Evolutionary conservation across 2,888 invertebrate species (phyloP), one percentile per base, ranked within the genome.

Genomic region (Abscondita cerata): DNA sequence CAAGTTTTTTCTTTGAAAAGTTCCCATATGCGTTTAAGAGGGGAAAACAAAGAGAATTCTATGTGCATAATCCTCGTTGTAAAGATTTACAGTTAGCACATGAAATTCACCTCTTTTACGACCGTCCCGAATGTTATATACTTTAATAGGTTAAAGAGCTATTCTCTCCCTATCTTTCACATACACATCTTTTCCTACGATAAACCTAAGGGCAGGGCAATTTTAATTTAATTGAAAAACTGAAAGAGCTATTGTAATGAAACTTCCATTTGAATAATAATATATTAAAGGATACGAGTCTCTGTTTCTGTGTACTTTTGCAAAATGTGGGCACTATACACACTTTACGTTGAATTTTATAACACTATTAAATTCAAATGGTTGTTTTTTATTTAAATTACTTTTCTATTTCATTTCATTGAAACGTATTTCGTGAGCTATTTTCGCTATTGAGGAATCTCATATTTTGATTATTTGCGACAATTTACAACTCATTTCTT

Each of bases 11-110:
- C 34, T 40, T 52, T 40, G 31, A 31, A 38, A 20, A 8, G 52
- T 53, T 41, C 33, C 20, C 31, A 13, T 41, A 31, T 31, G 31
- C 31, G 44, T 25, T 44, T 31, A 25, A 44, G 16, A 51, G 41
- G n/a, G 52, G 38, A 12, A 44, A 50, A 56, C 50, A 56, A 56
- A 50, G 56, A 55, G 56, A 52, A 50, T 38, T 61, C 55, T 33
- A 56, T 61, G 61, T 61, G 61, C 52, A 61, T 61, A 56, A 61
- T 56, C 52, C 44, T 31, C 51, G 61, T 46, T 56, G 61, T 61
- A 61, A 61, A 56, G 61, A 61, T 61, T 61, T 61, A 61, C 55
- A 61, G 61, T 61, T 56, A 61, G 61, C 61, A 56, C 61, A 61
- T 61, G 61, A 61, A 61, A 61, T 61, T 56, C 56, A 20, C 61